A percentile compares a stretch with the other conserved stretches of the same genome.
Evolutionary conservation across 1,140 invertebrate genomes (phyloP).

Genomic region (Daktulosphaira vitifoliae): DNA sequence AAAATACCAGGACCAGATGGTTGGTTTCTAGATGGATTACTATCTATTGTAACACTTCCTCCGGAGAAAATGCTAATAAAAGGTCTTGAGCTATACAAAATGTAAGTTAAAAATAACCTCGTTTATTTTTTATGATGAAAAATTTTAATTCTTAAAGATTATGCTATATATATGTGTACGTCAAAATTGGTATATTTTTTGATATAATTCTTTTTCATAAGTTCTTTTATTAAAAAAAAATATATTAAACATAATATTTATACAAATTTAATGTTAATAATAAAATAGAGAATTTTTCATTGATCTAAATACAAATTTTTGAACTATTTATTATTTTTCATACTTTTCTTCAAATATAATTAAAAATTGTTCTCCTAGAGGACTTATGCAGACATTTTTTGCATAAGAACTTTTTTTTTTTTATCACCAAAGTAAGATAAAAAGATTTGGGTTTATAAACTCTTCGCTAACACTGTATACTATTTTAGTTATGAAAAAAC

Average conservation of each 20-base stretch:
- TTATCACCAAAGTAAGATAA: too few relatives aligned
- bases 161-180: background rate
- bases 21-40: background rate
- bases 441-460: too few relatives aligned
- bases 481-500: conserved; percentile 8
- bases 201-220: too few relatives aligned
- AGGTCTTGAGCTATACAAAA: background rate
- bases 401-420: too few relatives aligned
- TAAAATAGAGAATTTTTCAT: background rate
- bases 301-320: background rate
- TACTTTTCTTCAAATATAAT: too few relatives aligned
- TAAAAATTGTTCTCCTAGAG: too few relatives aligned
- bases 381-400: too few relatives aligned
- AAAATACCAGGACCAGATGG: conserved; percentile 12
- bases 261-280: background rate
- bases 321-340: too few relatives aligned
- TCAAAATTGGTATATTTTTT: too few relatives aligned
- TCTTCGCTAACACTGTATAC: too few relatives aligned
- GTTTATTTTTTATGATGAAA: background rate
- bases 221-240: too few relatives aligned
- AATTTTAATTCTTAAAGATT: background rate
- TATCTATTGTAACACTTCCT: background rate
- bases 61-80: background rate
- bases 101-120: background rate
- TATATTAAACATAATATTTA: too few relatives aligned